Percentiles rank a stretch among this genome's conserved stretches.
phyloP scores from a whole-genome alignment of 2,113 vertebrate genomes.

The Ictalurus furcatus region DNA sequence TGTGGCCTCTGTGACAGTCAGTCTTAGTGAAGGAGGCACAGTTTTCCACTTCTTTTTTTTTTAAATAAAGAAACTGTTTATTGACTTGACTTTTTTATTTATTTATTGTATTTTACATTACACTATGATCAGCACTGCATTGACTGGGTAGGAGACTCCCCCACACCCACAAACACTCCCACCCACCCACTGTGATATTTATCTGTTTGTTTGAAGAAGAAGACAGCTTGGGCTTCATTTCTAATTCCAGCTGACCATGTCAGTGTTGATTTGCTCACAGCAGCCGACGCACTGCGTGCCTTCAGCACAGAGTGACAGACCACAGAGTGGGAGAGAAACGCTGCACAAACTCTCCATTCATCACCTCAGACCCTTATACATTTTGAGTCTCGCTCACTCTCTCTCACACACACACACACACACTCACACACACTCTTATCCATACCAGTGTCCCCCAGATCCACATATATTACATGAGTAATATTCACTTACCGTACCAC shows the following conservation, averaged over 20 bases:
- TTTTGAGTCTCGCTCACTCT: background rate
- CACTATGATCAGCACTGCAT: background rate
- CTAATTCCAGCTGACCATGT: background rate
- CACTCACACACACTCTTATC: background rate
- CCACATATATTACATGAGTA: no score
- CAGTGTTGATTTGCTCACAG: constrained; percentile 14
- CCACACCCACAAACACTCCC: background rate
- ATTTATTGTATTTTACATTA: no score
- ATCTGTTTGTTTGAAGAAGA: background rate
- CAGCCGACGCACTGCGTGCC: constrained; percentile 14
- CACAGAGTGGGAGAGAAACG: constrained; percentile 9
- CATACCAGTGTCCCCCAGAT: background rate
- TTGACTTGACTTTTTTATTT: background rate
- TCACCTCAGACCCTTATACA: background rate
- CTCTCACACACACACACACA: background rate
- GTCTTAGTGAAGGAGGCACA: background rate
- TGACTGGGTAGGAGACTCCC: background rate
- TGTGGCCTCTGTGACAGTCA: background rate
- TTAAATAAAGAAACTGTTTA: background rate
- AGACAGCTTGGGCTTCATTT: background rate
- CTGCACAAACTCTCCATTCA: background rate
- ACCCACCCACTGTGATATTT: background rate
- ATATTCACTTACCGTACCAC: background rate
- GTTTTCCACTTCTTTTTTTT: background rate
- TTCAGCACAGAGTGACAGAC: background rate